Evolutionary conservation across 1,140 invertebrate genomes (phyloP).

Genomic region (Vanessa atalanta): DNA sequence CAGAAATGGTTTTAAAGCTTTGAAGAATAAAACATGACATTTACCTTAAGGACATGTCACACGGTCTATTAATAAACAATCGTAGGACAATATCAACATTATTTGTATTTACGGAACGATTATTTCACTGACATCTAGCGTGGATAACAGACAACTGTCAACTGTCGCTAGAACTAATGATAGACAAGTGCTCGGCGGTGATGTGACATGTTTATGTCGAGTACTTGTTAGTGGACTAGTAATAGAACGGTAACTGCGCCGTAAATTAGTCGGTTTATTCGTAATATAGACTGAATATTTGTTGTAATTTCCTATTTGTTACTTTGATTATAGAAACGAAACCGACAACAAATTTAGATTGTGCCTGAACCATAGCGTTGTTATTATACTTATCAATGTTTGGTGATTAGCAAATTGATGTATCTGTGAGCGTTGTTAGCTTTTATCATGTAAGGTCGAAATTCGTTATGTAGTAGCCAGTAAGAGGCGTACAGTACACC

Average conservation of each 20-base stretch:
- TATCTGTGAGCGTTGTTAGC: too few relatives aligned
- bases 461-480: too few relatives aligned
- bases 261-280: constrained; percentile 17
- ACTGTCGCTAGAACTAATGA: constrained; percentile 17
- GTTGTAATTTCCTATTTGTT: not conserved
- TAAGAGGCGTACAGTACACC: not conserved
- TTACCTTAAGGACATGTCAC: not conserved
- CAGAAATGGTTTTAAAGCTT: not conserved
- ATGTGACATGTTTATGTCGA: constrained; percentile 28
- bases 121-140: constrained; percentile 21
- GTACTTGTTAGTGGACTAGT: constrained; percentile 17
- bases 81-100: constrained; percentile 23
- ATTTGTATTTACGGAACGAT: constrained; percentile 21
- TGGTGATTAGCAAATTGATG: too few relatives aligned
- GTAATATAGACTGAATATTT: constrained; percentile 2
- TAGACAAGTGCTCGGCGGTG: constrained; percentile 28
- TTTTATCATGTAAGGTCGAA: too few relatives aligned
- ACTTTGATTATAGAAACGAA: too few relatives aligned
- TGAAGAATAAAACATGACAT: not conserved
- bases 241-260: constrained; percentile 16
- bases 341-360: too few relatives aligned
- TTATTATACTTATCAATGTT: too few relatives aligned
- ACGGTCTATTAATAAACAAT: constrained; percentile 25
- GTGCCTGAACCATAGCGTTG: too few relatives aligned
- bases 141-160: constrained; percentile 30